phyloP scores from a whole-genome alignment of 2,888 invertebrate genomes.

The Eulithis prunata region DNA sequence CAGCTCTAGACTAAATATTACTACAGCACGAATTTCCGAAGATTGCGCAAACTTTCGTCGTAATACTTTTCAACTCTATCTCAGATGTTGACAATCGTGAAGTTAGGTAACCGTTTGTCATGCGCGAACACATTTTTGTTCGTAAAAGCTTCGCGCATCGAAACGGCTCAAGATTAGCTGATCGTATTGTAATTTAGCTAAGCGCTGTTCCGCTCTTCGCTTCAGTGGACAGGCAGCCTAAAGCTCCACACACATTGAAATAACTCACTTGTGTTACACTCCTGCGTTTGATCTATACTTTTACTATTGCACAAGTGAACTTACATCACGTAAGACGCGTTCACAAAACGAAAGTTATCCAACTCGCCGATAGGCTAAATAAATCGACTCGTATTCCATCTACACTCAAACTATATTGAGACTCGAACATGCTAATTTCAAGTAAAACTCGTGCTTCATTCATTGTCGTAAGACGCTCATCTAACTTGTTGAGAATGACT shows the following conservation, averaged over 20 bases:
- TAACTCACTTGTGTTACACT: constrained; percentile 19
- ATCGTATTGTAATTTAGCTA: not conserved
- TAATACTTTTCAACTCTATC: no score
- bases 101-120: no score
- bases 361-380: not conserved
- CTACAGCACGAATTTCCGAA: no score
- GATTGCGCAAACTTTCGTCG: no score
- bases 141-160: no score
- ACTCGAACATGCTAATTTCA: not conserved
- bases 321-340: not conserved
- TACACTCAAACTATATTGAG: not conserved
- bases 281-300: not conserved
- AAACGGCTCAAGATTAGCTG: not conserved
- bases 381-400: not conserved
- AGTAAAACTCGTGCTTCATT: not conserved
- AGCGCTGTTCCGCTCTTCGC: not conserved
- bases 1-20: no score
- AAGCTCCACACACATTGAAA: constrained; percentile 36
- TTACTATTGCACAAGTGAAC: constrained; percentile 12
- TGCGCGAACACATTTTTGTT: no score
- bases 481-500: not conserved
- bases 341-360: not conserved
- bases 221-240: constrained; percentile 11
- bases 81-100: no score
- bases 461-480: not conserved